These are phyloP conservation scores for Gadopsis bispinosus DNA, from an alignment of 2,797 vertebrate genomes.

Conservation along the genomic window DNA sequence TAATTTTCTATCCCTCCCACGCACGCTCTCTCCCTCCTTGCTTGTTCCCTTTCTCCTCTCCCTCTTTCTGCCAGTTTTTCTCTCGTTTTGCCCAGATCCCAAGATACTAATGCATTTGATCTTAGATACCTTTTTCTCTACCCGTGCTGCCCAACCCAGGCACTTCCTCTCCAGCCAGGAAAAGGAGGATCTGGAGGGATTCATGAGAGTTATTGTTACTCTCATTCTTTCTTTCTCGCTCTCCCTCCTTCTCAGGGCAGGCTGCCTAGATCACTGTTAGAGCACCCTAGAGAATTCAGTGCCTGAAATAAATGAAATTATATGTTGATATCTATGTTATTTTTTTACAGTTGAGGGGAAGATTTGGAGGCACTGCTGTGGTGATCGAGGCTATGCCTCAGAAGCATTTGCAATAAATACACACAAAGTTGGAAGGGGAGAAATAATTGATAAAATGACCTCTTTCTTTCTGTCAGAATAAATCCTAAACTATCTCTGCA, in stretches of 20 bases:
- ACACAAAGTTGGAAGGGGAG: not conserved
- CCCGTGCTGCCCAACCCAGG: constrained; percentile 35
- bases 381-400: constrained; percentile 8
- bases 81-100: constrained; percentile 43
- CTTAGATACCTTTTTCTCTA: constrained; percentile 31
- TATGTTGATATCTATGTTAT: constrained; percentile 51
- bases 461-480: constrained; percentile 23
- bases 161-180: constrained; percentile 46
- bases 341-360: constrained; percentile 4
- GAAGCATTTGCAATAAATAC: constrained; percentile 14
- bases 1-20: constrained; percentile 69
- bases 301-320: constrained; percentile 57
- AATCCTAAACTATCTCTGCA: constrained; percentile 36
- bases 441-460: constrained; percentile 2
- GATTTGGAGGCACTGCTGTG: constrained; percentile 14
- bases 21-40: constrained; percentile 35
- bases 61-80: constrained; percentile 24
- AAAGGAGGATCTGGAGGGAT: constrained; percentile 44
- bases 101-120: constrained; percentile 42
- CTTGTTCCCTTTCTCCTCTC: constrained; percentile 38
- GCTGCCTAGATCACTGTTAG: constrained; percentile 42
- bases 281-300: constrained; percentile 38
- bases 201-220: constrained; percentile 21
- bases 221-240: constrained; percentile 6
- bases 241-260: constrained; percentile 39